Conservation (phyloP, 2,888 invertebrate species). For the Salpingus planirostris region DNA sequence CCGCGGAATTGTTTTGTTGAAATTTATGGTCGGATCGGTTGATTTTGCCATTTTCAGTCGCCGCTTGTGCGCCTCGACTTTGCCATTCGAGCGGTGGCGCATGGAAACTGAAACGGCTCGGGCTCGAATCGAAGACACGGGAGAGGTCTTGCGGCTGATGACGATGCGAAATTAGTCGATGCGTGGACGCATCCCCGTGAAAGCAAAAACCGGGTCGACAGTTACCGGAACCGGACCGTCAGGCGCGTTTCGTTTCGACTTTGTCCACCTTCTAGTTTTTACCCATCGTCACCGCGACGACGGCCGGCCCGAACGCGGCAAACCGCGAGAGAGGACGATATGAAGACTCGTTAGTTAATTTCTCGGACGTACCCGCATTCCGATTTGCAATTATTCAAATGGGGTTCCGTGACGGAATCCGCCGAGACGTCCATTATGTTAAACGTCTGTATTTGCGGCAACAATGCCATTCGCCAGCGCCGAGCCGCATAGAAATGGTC, state of each 20-base stretch:
- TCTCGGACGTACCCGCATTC: too few relatives aligned
- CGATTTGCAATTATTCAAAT: slow-evolving; percentile 16
- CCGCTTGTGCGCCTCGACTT: slow-evolving; percentile 1
- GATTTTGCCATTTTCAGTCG: slow-evolving; percentile 24
- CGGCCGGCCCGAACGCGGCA: slow-evolving; percentile 6
- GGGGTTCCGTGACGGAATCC: slow-evolving; percentile 14
- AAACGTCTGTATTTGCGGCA: slow-evolving; percentile 13
- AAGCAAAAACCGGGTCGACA: slow-evolving; percentile 31
- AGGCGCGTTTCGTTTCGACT: too few relatives aligned
- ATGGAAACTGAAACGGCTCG: too few relatives aligned
- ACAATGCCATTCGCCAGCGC: slow-evolving; percentile 9
- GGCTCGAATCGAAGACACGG: too few relatives aligned
- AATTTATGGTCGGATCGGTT: slow-evolving; percentile 25
- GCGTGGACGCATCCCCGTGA: slow-evolving; percentile 7
- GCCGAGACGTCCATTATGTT: slow-evolving; percentile 9
- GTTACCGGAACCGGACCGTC: slow-evolving; percentile 29
- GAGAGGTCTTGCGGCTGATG: too few relatives aligned
- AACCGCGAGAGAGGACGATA: slow-evolving; percentile 13
- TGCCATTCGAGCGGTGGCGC: too few relatives aligned
- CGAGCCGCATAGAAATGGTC: slow-evolving; percentile 9
- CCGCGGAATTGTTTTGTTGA: slow-evolving; percentile 16
- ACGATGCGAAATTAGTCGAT: slow-evolving; percentile 7
- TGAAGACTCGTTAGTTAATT: too few relatives aligned
- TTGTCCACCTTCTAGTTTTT: slow-evolving; percentile 33
- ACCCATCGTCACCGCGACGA: slow-evolving; percentile 3